Evolutionary conservation across 1,140 invertebrate species (phyloP).

Genomic region (Lepidurus couesii): DNA sequence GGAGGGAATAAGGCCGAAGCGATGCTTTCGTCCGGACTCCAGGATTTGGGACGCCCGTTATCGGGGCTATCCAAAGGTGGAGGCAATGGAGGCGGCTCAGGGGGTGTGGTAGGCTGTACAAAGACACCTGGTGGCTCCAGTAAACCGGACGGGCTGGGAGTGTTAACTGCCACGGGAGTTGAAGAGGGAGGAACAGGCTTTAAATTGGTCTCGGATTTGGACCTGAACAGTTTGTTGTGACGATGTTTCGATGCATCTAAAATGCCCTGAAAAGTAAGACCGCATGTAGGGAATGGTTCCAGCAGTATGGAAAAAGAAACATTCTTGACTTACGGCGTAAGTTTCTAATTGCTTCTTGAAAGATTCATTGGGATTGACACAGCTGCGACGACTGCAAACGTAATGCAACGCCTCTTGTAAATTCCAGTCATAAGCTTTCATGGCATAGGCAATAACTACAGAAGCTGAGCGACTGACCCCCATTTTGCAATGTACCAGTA

Average conservation of each 20-base stretch:
- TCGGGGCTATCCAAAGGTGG: slow-evolving; percentile 23
- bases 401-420: slow-evolving; percentile 80
- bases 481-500: slow-evolving; percentile 98
- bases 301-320: not conserved
- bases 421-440: slow-evolving; percentile 95
- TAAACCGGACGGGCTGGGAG: not conserved
- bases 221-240: slow-evolving; percentile 76
- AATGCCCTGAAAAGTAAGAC: slow-evolving; percentile 57
- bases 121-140: slow-evolving; percentile 16
- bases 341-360: slow-evolving; percentile 91
- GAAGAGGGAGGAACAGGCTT: not conserved
- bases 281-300: slow-evolving; percentile 23
- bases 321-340: slow-evolving; percentile 61
- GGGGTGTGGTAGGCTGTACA: slow-evolving; percentile 37
- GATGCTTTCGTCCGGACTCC: slow-evolving; percentile 65
- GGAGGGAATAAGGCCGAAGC: slow-evolving; percentile 44
- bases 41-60: slow-evolving; percentile 62
- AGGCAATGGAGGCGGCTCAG: slow-evolving; percentile 38
- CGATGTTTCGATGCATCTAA: slow-evolving; percentile 93
- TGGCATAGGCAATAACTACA: slow-evolving; percentile 94
- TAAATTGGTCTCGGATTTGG: slow-evolving; percentile 86
- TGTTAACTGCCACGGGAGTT: not conserved
- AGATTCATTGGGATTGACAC: slow-evolving; percentile 91
- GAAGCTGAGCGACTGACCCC: slow-evolving; percentile 96
- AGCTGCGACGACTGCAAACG: slow-evolving; percentile 82